Evolutionary conservation across 2,797 vertebrate species (phyloP).

Genomic region (Typhlichthys subterraneus): DNA sequence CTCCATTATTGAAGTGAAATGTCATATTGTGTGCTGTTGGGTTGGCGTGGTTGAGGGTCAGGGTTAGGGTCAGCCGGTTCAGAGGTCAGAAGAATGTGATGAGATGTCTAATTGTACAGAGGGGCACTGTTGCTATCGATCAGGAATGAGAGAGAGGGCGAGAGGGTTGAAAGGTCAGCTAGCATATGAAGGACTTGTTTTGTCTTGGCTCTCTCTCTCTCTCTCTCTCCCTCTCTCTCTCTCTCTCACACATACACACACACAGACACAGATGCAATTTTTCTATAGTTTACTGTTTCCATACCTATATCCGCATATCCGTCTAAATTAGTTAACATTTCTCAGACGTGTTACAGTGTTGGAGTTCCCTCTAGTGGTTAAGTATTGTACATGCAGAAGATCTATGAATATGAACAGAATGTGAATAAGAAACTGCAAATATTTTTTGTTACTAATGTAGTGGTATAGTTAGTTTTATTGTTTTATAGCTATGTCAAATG

Average conservation of each 20-base stretch:
- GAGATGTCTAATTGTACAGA: conserved; percentile 59
- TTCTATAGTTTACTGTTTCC: no score
- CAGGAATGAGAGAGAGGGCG: conserved; percentile 38
- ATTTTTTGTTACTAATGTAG: no score
- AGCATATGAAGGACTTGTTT: conserved; percentile 9
- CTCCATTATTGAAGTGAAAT: conserved; percentile 53
- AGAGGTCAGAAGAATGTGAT: conserved; percentile 47
- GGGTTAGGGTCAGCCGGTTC: conserved; percentile 23
- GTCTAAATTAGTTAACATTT: no score
- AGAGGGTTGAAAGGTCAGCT: conserved; percentile 44
- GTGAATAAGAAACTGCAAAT: no score
- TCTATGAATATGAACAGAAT: no score
- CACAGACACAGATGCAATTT: not conserved
- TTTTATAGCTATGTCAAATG: no score
- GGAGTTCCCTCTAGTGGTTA: not conserved
- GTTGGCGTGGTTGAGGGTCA: conserved; percentile 33
- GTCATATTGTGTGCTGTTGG: conserved; percentile 32
- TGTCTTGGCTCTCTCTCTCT: not conserved
- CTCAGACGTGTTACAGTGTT: not conserved
- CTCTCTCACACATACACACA: not conserved
- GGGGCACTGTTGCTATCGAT: conserved; percentile 28
- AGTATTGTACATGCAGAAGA: not conserved
- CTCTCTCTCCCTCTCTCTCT: not conserved
- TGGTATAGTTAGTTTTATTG: no score
- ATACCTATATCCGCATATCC: no score